Conservation (phyloP, 2,888 invertebrate genomes). For the Tipula confusa region DNA sequence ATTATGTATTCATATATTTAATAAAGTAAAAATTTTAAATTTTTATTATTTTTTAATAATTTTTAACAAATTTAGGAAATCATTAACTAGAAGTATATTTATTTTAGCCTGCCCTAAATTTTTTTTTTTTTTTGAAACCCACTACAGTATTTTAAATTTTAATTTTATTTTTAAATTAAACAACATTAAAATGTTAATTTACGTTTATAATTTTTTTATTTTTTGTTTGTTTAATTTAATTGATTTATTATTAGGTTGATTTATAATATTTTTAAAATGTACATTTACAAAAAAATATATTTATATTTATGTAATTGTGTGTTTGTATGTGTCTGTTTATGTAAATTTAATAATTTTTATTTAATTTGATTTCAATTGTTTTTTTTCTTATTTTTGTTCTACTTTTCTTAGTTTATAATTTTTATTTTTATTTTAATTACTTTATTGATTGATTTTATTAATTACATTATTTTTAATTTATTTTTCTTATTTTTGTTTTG, state of each 20-base stretch:
- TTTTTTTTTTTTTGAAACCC: background rate
- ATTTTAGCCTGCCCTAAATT: background rate
- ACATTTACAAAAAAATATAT: constrained; percentile 16
- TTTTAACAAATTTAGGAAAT: background rate
- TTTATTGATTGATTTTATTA: background rate
- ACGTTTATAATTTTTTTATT: background rate
- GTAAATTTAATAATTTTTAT: constrained; percentile 7
- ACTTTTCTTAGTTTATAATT: background rate
- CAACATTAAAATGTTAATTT: background rate
- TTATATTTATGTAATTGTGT: too few relatives aligned
- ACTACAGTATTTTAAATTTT: background rate
- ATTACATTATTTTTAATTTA: background rate
- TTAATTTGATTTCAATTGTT: constrained; percentile 10
- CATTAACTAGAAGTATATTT: constrained; percentile 6
- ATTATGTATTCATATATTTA: too few relatives aligned
- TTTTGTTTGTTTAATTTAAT: background rate
- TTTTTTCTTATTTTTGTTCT: background rate
- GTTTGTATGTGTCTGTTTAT: background rate
- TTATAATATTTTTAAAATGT: background rate
- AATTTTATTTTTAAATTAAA: background rate
- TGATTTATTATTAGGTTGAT: background rate
- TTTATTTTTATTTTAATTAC: background rate
- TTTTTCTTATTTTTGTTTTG: background rate
- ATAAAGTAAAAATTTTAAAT: background rate
- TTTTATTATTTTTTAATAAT: background rate